Base-by-base conservation (phyloP, 2,113 vertebrate species). In the Hymenochirus boettgeri region DNA sequence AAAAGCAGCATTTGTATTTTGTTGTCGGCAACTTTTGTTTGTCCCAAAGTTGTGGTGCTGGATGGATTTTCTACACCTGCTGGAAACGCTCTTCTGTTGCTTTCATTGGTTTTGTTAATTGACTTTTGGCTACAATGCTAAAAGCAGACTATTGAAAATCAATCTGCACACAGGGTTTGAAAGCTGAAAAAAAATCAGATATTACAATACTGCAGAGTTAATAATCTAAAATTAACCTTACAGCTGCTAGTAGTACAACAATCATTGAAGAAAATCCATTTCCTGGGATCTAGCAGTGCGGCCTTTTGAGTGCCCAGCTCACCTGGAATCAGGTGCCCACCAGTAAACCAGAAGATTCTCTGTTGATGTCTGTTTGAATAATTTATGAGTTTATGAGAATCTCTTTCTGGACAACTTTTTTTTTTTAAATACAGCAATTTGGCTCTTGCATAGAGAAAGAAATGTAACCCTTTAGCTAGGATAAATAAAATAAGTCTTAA, bases 211-310 rank as follows among this genome's bases (percentile, higher is more conserved):
- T 60, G 80, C 74, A 76, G 76, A 89, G 87, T 88, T 85, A 83
- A 87, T 89, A 75, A 85, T 81, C 80, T 80, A 76, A 85, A 86
- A 88, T 90, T 89, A 91, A 85, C 87, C 83, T 88, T 80, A 76
- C 80, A 83, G 82, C 72, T 58, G 79, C 76, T 81, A 58, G 75
- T 77, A 83, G 76, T 77, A 47, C 82, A 81, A 72, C 72, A 77
- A 85, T 80, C 77, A 72, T 71, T 80, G 77, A 75, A 78, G 80
- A 78, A 80, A 81, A 83, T 86, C 83, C 71, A 85, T 85, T 67
- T 8, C 4, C 18, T 27, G 57, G 22, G 25, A 47, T 59, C 46
- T 42, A 37, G 29, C 47, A 59, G 15, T 45, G 19, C 59, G 35
- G 45, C 56, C 51, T 25, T 3, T 35, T 35, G 31, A 35, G 31